Percentiles rank a stretch among this genome's conserved stretches.
Conservation (phyloP, 2,113 vertebrate genomes). For the Noturus placidus region DNA sequence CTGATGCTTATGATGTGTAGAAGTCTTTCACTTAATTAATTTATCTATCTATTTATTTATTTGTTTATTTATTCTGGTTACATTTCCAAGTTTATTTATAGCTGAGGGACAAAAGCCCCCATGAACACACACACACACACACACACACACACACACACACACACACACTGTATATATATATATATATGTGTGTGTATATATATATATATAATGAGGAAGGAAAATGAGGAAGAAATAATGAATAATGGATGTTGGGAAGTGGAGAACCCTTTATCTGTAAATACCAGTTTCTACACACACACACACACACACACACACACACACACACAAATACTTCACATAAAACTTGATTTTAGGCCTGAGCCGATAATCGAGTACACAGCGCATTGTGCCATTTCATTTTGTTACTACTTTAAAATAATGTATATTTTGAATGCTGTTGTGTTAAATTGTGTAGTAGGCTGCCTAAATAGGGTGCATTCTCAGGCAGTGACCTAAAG, state of each 20-base stretch:
- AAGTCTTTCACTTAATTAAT: neutral
- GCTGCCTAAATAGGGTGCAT: neutral
- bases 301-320: constrained; percentile 9
- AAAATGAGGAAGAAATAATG: constrained; percentile 64
- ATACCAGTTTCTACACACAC: constrained; percentile 70
- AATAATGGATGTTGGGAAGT: too few relatives aligned
- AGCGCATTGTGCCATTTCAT: neutral
- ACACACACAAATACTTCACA: constrained; percentile 1
- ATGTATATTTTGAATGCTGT: neutral
- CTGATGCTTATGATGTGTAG: constrained; percentile 51
- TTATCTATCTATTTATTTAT: constrained; percentile 3
- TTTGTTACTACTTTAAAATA: neutral
- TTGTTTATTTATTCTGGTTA: constrained; percentile 6
- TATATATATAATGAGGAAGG: neutral
- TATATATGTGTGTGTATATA: too few relatives aligned
- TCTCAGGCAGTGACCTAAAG: neutral
- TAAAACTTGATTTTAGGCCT: neutral
- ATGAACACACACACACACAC: neutral
- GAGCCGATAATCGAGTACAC: neutral
- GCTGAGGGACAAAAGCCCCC: neutral
- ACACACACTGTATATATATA: too few relatives aligned
- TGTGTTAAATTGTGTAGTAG: neutral
- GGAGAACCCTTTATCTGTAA: constrained; percentile 59
- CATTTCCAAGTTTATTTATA: neutral
- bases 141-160: constrained; percentile 13